Conservation (phyloP, 2,888 invertebrate species). For the Coleophora flavipennella region DNA sequence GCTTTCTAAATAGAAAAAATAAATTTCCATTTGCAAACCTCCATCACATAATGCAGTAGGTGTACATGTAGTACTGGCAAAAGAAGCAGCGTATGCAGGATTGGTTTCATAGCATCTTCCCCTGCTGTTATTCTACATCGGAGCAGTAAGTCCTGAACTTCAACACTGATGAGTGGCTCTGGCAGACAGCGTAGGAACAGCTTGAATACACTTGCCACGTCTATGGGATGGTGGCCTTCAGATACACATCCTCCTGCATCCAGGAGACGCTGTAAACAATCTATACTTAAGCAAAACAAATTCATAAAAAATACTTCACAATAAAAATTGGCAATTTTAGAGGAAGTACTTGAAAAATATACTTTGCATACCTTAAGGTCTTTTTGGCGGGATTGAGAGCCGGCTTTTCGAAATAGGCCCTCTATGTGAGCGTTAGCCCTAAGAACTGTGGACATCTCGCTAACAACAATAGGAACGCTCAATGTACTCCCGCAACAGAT, state of each 20-base stretch:
- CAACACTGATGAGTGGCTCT: slow-evolving; percentile 81
- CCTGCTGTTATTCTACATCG: slow-evolving; percentile 74
- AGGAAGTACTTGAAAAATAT: too few relatives aligned
- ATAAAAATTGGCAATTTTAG: neutral
- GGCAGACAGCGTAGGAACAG: slow-evolving; percentile 88
- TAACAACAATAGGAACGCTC: slow-evolving; percentile 80
- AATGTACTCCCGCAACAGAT: slow-evolving; percentile 79
- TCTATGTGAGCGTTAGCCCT: slow-evolving; percentile 80
- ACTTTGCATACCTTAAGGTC: slow-evolving; percentile 84
- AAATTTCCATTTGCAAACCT: slow-evolving; percentile 71
- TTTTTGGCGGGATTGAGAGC: slow-evolving; percentile 85
- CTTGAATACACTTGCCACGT: slow-evolving; percentile 89
- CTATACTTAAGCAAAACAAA: neutral
- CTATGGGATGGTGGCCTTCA: slow-evolving; percentile 83
- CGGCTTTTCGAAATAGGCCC: slow-evolving; percentile 91
- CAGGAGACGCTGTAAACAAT: slow-evolving; percentile 68
- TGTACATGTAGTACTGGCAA: slow-evolving; percentile 84
- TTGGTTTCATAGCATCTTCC: slow-evolving; percentile 74
- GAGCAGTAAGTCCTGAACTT: slow-evolving; percentile 86
- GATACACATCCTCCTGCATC: slow-evolving; percentile 81
- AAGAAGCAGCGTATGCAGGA: slow-evolving; percentile 80
- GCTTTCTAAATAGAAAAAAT: too few relatives aligned
- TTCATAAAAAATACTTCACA: neutral
- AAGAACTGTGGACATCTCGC: slow-evolving; percentile 80
- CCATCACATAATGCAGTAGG: slow-evolving; percentile 86